Base-by-base conservation (phyloP, 2,797 vertebrate genomes). In the Hyperoplus immaculatus region DNA sequence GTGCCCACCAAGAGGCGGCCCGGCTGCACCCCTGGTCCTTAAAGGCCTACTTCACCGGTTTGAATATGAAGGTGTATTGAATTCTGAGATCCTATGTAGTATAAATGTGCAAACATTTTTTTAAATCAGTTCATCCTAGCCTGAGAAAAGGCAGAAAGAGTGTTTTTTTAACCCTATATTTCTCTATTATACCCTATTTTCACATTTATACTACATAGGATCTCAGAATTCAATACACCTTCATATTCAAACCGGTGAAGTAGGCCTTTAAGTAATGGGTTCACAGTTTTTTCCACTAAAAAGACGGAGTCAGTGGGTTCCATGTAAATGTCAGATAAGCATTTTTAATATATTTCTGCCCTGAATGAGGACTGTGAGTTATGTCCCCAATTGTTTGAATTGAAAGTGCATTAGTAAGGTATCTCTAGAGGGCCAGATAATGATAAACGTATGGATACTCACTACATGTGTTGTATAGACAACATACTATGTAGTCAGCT, bases 1-100 rank as follows among this genome's bases (percentile, higher is more conserved):
- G 75, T 68, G 72, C 70, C 72, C 80, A 82, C 57, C 64, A 15
- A 82, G 45, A 79, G 4, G 54, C 51, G 56, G 41, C 45, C 29
- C 50, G 47, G 18, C 45, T 60, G 42, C 47, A 69, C 10, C 12
- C 42, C 41, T 47, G 29, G 21, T 21, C 13, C 8, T 69, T 45
- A 7, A 57, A 46, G 12, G 21, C 21, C 21, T 21, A 21, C 21
- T 21, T 21, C 21, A 21, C 21, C 21, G 21, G 21, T 21, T 21
- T 21, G 21, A 21, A 14, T 49, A 49, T 49, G 13, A 49, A 49
- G 5, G 47, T 49, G 15, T 49, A 49, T 5, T 13, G 1, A 49
- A 49, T 49, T 21, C 21, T 21, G 21, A 21, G 21, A 21, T 21
- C 21, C 21, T 21, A 21, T 21, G 21, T 21, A 21, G 21, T 21